Percentiles rank a stretch among this genome's conserved stretches.
Conservation (phyloP, 2,113 vertebrate species). For the Dromiciops gliroides region DNA sequence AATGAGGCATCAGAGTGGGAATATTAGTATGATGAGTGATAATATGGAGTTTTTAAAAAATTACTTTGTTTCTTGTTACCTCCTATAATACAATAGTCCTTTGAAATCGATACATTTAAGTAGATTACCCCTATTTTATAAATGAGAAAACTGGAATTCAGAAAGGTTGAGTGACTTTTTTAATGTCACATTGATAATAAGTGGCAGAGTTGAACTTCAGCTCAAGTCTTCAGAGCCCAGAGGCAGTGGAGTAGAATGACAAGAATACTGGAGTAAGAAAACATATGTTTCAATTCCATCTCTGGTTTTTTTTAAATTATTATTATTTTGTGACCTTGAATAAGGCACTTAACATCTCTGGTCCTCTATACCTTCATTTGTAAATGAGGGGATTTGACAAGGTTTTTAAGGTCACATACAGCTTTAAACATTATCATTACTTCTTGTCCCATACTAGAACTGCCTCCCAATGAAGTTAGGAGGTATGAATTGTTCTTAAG, state of each 20-base stretch:
- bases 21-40: background rate
- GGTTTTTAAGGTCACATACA: background rate
- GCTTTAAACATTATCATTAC: background rate
- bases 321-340: background rate
- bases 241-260: background rate
- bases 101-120: background rate
- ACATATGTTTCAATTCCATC: slow-evolving; percentile 16
- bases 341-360: background rate
- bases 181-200: background rate
- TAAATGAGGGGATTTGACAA: background rate
- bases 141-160: background rate
- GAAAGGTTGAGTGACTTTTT: background rate
- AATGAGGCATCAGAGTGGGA: background rate
- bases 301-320: background rate
- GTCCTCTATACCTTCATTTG: background rate
- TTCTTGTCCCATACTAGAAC: background rate
- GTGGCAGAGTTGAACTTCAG: background rate
- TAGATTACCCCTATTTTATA: background rate
- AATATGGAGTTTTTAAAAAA: background rate
- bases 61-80: background rate
- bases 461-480: background rate
- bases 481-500: background rate
- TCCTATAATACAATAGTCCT: background rate
- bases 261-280: background rate
- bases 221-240: background rate